Percentiles rank a stretch among this genome's conserved stretches.
These are phyloP conservation scores for Mimachlamys varia DNA, from an alignment of 2,888 invertebrate species.

Conservation along the genomic window DNA sequence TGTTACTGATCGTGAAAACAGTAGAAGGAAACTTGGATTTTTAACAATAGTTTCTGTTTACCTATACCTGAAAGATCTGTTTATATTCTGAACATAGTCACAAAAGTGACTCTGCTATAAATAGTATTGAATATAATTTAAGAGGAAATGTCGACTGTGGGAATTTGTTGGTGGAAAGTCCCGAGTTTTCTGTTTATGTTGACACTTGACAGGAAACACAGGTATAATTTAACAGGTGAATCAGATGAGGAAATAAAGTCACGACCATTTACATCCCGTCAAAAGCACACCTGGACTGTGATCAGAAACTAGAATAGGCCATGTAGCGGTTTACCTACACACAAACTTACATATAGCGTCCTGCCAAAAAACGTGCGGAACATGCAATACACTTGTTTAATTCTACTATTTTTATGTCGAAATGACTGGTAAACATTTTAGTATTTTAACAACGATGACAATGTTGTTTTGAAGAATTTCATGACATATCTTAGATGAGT, in stretches of 20 bases:
- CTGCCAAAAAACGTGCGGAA: neutral
- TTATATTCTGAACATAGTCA: neutral
- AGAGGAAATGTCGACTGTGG: neutral
- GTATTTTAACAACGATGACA: neutral
- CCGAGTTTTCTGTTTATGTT: neutral
- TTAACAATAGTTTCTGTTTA: neutral
- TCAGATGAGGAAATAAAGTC: slow-evolving; percentile 13
- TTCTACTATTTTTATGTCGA: neutral
- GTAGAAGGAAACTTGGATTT: neutral
- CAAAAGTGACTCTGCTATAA: neutral
- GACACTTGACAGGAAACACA: neutral
- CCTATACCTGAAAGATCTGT: neutral
- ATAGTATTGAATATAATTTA: neutral
- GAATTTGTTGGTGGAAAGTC: neutral
- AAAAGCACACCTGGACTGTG: neutral
- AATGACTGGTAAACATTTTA: neutral
- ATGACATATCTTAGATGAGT: neutral
- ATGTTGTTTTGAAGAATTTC: neutral
- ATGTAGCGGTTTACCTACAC: neutral
- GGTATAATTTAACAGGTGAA: neutral
- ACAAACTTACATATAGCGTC: neutral
- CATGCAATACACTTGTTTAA: neutral
- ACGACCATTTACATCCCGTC: neutral
- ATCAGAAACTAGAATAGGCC: neutral
- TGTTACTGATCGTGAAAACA: too few relatives aligned